Base-by-base conservation (phyloP, 2,888 invertebrate genomes). In the Apodemia hepburni region DNA sequence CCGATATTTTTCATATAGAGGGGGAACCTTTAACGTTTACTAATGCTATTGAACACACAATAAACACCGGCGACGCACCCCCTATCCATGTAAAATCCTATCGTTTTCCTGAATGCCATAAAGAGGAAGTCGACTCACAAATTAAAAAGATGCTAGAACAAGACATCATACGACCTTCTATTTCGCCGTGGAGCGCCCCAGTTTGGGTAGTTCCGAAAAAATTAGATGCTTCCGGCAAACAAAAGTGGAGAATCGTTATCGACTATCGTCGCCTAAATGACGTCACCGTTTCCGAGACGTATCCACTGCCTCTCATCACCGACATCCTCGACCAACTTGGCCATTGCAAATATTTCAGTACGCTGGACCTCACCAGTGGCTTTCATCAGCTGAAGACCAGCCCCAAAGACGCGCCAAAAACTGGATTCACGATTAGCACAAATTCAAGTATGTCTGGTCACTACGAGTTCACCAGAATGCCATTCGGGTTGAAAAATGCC, bases 41-140 rank as follows among this genome's bases (percentile, higher is more conserved):
- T 11, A 65, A 64, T 29, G 61, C 62, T 1, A 64, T 68, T 22
- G 45, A 69, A 47, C 67, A 70, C 59, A 11, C 27, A 9, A 70
- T 70, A 12, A 64, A 64, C 35, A 62, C 65, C 11, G 60, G 62
- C n/a, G 54, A 65, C 58, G 61, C 64, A 9, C 33, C 67, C 35
- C 70, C 71, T n/a, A 68, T 70, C 17, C 61, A 69, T 49, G 69
- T 68, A 2, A 70, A 70, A 66, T 67, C 66, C 0, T 70, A 69
- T 62, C 63, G 69, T 0, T 70, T 69, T 35, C 69, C 69, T 9
- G 67, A 70, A 58, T 65, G 64, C n/a, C 67, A 70, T 35, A 66
- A 69, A 59, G 62, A 67, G 12, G 70, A 68, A 67, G 66, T 68
- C 1, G 64, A 67, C 9, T 60, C 38, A 1, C 68, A 69, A 64